Base-by-base conservation (phyloP, 1,140 invertebrate genomes). In the Drusus annulatus region DNA sequence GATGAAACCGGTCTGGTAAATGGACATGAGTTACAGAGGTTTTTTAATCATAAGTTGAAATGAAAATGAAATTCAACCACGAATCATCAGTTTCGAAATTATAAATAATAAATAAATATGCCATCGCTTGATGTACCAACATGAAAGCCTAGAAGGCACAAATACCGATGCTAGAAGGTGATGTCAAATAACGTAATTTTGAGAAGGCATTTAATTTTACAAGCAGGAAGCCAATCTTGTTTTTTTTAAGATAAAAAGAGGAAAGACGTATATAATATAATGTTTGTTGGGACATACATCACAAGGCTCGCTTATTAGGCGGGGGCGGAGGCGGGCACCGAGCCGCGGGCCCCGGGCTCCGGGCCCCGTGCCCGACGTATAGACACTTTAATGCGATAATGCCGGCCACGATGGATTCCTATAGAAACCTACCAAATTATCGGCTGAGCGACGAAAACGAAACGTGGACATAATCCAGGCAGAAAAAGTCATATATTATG, bases 341-440 rank as follows among this genome's bases (percentile, higher is more conserved):
- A n/a, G n/a, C n/a, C n/a, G n/a, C n/a, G n/a, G n/a, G 45, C 16
- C 0, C 25, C 68, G 10, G n/a, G 25, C 23, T 19, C 74, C 58
- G 5, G 54, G 54, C 54, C 54, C 52, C 17, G 25, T 54, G 74
- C 54, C 54, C 58, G 23, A 28, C 74, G 19, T 31, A 36, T 36
- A 52, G 74, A 76, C 74, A 76, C 23, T 60, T 76, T 76, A 76
- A 76, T 76, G 58, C 58, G 56, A 76, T 76, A 76, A 76, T 62
- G 23, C 21, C 71, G 71, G 15, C 25, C 52, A 54, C 51, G 36
- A 54, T 28, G 52, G 16, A 25, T 50, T 52, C 45, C 36, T 17
- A 74, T 23, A 23, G 17, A 23, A 60, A 60, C 56, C 4, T 2
- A 21, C 17, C 17, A 23, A 60, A 60, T 60, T 60, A 60, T 19